These are phyloP conservation scores for Podarcis lilfordi DNA, from an alignment of 2,797 vertebrate genomes.

Conservation along the genomic window DNA sequence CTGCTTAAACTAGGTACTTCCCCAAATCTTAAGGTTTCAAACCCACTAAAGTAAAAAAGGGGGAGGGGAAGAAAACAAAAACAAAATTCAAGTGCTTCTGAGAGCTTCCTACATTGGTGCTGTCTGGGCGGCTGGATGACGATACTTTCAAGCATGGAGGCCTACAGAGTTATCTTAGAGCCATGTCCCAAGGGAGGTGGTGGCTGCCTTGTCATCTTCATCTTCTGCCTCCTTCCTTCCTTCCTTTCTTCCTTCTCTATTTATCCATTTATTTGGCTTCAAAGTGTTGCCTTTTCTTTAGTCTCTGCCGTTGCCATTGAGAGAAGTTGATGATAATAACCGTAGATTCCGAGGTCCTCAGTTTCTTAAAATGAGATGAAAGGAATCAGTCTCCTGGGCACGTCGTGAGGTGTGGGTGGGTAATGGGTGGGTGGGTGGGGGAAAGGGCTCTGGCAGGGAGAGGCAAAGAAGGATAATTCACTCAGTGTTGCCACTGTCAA, in stretches of 20 bases:
- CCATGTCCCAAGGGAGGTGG: neutral
- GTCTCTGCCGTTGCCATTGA: slow-evolving; percentile 50
- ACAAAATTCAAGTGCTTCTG: slow-evolving; percentile 29
- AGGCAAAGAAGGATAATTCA: slow-evolving; percentile 77
- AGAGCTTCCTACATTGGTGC: slow-evolving; percentile 43
- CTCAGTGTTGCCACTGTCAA: slow-evolving; percentile 95
- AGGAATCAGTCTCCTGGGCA: slow-evolving; percentile 82
- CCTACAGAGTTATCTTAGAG: neutral
- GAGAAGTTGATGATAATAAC: slow-evolving; percentile 54
- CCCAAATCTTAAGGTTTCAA: neutral
- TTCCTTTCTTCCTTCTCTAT: neutral
- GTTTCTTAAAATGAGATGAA: slow-evolving; percentile 86
- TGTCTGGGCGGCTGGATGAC: slow-evolving; percentile 28
- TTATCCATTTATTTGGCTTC: slow-evolving; percentile 67
- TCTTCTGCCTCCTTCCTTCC: neutral
- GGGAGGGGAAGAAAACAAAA: slow-evolving; percentile 11
- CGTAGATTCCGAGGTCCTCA: slow-evolving; percentile 76
- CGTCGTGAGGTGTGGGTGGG: slow-evolving; percentile 76
- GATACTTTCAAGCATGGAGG: neutral
- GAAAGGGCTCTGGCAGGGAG: slow-evolving; percentile 78
- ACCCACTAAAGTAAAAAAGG: slow-evolving; percentile 8
- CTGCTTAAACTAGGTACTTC: slow-evolving; percentile 9
- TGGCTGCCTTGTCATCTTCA: slow-evolving; percentile 53
- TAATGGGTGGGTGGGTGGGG: slow-evolving; percentile 35
- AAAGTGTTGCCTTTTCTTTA: slow-evolving; percentile 57